phyloP scores from a whole-genome alignment of 2,888 invertebrate species.

The Synanthedon vespiformis region DNA sequence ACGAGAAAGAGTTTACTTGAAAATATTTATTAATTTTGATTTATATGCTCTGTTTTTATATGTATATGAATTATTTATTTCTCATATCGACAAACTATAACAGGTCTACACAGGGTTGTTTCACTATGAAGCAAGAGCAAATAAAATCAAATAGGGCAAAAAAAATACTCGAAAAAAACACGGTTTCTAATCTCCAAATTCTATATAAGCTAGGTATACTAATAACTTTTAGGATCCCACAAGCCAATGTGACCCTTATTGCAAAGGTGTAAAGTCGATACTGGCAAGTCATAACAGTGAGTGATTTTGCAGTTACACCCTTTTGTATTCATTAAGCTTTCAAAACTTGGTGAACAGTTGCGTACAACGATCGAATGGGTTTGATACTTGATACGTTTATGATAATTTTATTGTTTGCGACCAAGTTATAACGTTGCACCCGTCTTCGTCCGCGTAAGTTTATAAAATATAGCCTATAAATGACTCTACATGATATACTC shows the following conservation, averaged over 20 bases:
- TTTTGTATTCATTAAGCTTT: slow-evolving; percentile 29
- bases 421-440: too few species aligned
- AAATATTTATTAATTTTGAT: too few species aligned
- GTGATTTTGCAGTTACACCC: slow-evolving; percentile 29
- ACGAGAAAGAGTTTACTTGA: too few species aligned
- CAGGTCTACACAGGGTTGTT: too few species aligned
- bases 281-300: slow-evolving; percentile 10
- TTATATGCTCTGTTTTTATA: too few species aligned
- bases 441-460: too few species aligned
- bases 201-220: slow-evolving; percentile 51
- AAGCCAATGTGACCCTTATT: slow-evolving; percentile 13
- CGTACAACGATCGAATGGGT: slow-evolving; percentile 15
- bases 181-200: slow-evolving; percentile 62
- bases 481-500: too few species aligned
- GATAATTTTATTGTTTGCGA: too few species aligned
- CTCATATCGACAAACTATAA: too few species aligned
- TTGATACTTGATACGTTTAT: slow-evolving; percentile 36
- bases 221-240: slow-evolving; percentile 45
- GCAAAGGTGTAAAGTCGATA: slow-evolving; percentile 8
- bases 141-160: slow-evolving; percentile 5
- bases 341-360: slow-evolving; percentile 55
- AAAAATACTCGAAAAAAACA: slow-evolving; percentile 35
- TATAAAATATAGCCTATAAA: too few species aligned
- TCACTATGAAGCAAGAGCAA: slow-evolving; percentile 3
- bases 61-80: too few species aligned